Evolutionary conservation across 2,888 invertebrate genomes (phyloP).

Genomic region (Oscheius myriophilus): DNA sequence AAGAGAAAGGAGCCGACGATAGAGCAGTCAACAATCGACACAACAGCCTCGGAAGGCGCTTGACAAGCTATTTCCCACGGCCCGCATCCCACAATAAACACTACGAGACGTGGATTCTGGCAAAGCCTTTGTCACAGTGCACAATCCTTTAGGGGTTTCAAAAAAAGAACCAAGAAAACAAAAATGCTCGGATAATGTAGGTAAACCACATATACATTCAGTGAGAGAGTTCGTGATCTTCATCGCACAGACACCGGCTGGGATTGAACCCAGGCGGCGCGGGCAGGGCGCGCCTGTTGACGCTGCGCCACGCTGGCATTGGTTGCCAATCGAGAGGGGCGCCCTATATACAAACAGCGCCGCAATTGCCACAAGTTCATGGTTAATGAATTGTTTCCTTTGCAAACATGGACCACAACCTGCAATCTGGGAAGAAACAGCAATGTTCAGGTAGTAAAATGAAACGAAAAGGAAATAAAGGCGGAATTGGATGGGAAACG

Average conservation of each 20-base stretch:
- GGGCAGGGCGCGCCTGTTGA: neutral
- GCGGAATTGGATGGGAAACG: too few relatives aligned
- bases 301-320: slow-evolving; percentile 7
- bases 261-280: slow-evolving; percentile 12
- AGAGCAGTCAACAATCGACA: too few relatives aligned
- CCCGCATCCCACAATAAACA: too few relatives aligned
- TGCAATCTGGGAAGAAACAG: neutral
- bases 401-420: neutral
- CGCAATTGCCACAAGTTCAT: neutral
- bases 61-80: too few relatives aligned
- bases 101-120: too few relatives aligned
- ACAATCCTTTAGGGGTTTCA: too few relatives aligned
- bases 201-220: slow-evolving; percentile 10
- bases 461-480: neutral
- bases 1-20: too few relatives aligned
- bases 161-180: neutral
- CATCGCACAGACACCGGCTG: slow-evolving; percentile 4
- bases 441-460: neutral
- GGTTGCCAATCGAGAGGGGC: too few relatives aligned
- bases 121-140: too few relatives aligned
- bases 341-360: neutral
- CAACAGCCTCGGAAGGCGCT: too few relatives aligned
- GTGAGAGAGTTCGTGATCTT: slow-evolving; percentile 17
- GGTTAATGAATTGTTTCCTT: too few relatives aligned
- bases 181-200: slow-evolving; percentile 29